These are phyloP conservation scores for Oreotrochilus melanogaster DNA, from an alignment of 2,113 vertebrate genomes.

Conservation along the genomic window DNA sequence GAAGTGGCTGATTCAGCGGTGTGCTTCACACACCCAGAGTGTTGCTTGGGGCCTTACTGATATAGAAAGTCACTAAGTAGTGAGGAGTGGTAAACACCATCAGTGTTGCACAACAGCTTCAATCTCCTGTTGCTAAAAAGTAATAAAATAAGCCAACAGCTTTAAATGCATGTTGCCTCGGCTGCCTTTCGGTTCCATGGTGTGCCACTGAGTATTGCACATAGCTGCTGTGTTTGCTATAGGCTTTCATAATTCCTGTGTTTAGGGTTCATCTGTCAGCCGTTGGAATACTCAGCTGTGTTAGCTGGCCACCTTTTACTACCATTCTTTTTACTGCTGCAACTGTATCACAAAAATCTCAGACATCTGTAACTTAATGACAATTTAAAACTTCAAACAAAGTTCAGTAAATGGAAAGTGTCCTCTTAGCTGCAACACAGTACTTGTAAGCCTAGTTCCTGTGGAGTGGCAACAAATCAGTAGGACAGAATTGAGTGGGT, in stretches of 20 bases:
- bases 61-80: accelerated
- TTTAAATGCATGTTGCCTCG: accelerated
- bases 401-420: background rate
- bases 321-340: background rate
- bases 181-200: background rate
- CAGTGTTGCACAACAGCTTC: background rate
- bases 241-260: background rate
- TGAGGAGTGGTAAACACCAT: background rate
- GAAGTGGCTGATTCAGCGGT: background rate
- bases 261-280: background rate
- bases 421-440: background rate
- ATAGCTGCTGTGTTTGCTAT: background rate
- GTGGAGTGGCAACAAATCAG: background rate
- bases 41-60: background rate
- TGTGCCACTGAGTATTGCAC: background rate
- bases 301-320: background rate
- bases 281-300: background rate
- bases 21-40: background rate
- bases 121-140: background rate
- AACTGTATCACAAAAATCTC: background rate
- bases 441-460: too few species aligned
- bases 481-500: background rate
- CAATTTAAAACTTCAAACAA: background rate
- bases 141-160: background rate
- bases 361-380: background rate